These are phyloP conservation scores for Flabesymbios commensalis DNA, from an alignment of 2,888 invertebrate species.

Conservation along the genomic window DNA sequence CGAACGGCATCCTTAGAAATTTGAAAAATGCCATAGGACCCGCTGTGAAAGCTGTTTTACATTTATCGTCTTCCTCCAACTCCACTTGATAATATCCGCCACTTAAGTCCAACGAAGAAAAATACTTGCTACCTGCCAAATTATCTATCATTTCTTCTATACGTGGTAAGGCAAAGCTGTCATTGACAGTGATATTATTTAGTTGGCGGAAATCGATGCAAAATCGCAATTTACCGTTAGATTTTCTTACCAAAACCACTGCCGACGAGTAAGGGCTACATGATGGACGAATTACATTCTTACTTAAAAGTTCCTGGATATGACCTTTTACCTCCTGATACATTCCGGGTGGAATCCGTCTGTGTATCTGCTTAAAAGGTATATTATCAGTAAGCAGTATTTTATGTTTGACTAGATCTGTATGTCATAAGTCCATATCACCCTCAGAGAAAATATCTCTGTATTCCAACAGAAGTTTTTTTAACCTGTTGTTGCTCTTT, in stretches of 20 bases:
- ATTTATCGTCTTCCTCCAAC: background rate
- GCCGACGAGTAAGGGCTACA: background rate
- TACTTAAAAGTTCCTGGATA: background rate
- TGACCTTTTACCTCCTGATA: background rate
- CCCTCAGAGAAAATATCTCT: background rate
- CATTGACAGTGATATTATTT: background rate
- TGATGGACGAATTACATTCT: background rate
- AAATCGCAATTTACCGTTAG: background rate
- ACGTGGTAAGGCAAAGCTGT: background rate
- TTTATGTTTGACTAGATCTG: background rate
- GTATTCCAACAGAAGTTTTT: background rate
- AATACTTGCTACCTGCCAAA: too few relatives aligned
- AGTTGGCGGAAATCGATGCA: conserved; percentile 6
- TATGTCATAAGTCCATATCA: background rate
- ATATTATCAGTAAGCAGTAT: background rate
- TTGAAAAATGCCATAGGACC: conserved; percentile 4
- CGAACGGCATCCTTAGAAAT: background rate
- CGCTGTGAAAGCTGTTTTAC: conserved; percentile 2
- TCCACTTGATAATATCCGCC: background rate
- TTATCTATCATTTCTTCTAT: too few relatives aligned
- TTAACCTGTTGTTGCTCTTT: too few relatives aligned
- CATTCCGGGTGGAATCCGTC: background rate
- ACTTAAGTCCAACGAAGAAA: background rate
- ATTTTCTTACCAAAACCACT: background rate
- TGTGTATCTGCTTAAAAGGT: background rate